Evolutionary conservation across 2,888 invertebrate genomes (phyloP).

Genomic region (Pristionchus mayeri): DNA sequence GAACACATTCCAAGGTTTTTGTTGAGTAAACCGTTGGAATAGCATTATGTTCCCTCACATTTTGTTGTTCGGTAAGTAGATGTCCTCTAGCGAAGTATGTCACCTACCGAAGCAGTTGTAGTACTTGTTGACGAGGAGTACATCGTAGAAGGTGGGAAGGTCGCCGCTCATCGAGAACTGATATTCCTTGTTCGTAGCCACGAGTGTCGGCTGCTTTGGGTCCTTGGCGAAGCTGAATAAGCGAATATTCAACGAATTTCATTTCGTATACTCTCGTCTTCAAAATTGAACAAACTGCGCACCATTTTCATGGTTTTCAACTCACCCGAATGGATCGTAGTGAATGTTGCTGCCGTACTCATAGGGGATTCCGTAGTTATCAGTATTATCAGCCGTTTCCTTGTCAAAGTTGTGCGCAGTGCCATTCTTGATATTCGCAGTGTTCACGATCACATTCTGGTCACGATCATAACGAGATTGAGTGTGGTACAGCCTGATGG

Average conservation of each 20-base stretch:
- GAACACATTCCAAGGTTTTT: too few species aligned
- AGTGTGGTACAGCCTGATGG: slow-evolving; percentile 61
- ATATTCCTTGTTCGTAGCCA: slow-evolving; percentile 1
- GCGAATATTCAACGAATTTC: too few species aligned
- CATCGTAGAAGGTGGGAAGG: slow-evolving; percentile 42
- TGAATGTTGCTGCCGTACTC: slow-evolving; percentile 47
- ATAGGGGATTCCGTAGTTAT: slow-evolving; percentile 49
- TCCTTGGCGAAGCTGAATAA: slow-evolving; percentile 37
- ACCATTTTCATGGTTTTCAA: too few species aligned
- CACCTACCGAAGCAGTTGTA: slow-evolving; percentile 44
- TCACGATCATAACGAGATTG: slow-evolving; percentile 64
- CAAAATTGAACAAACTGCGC: too few species aligned
- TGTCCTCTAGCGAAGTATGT: too few species aligned
- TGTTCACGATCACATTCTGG: slow-evolving; percentile 55
- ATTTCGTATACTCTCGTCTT: too few species aligned
- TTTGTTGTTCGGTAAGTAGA: too few species aligned
- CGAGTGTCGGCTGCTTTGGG: neutral
- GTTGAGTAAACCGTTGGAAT: too few species aligned
- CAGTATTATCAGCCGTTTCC: slow-evolving; percentile 25
- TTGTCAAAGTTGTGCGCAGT: slow-evolving; percentile 37
- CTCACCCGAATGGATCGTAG: slow-evolving; percentile 40
- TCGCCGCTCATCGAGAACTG: slow-evolving; percentile 42
- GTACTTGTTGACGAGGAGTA: slow-evolving; percentile 41
- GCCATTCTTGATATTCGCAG: slow-evolving; percentile 52
- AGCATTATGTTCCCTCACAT: too few species aligned